Evolutionary conservation across 2,888 invertebrate species (phyloP).

Genomic region (Leptopilina syphax): DNA sequence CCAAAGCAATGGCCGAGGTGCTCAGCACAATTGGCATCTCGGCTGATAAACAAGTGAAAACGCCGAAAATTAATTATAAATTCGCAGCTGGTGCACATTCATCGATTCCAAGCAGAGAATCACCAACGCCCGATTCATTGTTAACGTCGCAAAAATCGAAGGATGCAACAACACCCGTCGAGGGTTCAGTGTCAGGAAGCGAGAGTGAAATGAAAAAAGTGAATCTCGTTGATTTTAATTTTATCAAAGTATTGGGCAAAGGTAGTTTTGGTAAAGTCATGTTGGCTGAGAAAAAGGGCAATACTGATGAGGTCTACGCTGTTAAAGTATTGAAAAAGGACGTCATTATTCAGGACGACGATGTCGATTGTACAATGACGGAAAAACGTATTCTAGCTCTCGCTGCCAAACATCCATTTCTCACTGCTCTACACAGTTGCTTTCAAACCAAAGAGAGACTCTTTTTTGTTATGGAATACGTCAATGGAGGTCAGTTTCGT

Average conservation of each 20-base stretch:
- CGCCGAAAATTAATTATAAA: conserved; percentile 68
- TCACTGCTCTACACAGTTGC: conserved; percentile 97
- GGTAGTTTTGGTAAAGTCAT: conserved; percentile 99
- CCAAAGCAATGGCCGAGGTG: conserved; percentile 96
- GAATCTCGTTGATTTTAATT: conserved; percentile 92
- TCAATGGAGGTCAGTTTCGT: conserved; percentile 86
- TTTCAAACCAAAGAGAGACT: conserved; percentile 97
- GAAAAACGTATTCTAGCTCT: conserved; percentile 97
- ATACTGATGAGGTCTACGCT: conserved; percentile 91
- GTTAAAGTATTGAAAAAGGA: conserved; percentile 97
- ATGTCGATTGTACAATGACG: conserved; percentile 99
- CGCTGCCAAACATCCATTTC: conserved; percentile 98
- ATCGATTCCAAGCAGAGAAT: conserved; percentile 39
- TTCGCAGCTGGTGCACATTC: conserved; percentile 45
- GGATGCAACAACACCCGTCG: conserved; percentile 42
- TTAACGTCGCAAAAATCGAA: conserved; percentile 45
- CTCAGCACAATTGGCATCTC: conserved; percentile 94
- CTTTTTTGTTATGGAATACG: conserved; percentile 99
- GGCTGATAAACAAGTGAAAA: conserved; percentile 86
- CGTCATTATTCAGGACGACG: conserved; percentile 98
- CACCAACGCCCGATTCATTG: conserved; percentile 24
- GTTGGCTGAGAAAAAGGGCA: conserved; percentile 95
- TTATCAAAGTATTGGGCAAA: conserved; percentile 99
- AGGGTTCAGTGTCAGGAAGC: conserved; percentile 50
- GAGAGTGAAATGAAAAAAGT: conserved; percentile 78